Evolutionary conservation across 2,888 invertebrate genomes (phyloP).

Genomic region (Dynastes maya): DNA sequence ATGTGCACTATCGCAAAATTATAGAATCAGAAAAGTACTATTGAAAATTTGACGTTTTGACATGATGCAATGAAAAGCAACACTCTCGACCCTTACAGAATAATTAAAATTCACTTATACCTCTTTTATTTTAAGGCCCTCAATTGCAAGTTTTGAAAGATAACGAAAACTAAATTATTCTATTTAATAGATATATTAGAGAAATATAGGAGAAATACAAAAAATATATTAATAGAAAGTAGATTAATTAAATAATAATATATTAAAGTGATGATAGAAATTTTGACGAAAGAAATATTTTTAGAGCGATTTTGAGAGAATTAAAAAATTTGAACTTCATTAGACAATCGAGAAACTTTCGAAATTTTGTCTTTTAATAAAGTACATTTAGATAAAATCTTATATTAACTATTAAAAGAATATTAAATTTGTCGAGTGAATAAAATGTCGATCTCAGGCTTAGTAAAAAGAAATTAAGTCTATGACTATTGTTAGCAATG

Average conservation of each 20-base stretch:
- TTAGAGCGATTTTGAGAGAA: slow-evolving; percentile 24
- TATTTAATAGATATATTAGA: slow-evolving; percentile 1
- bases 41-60: no score
- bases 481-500: no score
- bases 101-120: no score
- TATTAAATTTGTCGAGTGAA: background rate
- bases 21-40: no score
- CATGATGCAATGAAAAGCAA: no score
- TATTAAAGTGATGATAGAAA: slow-evolving; percentile 1
- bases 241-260: slow-evolving; percentile 16
- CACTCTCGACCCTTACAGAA: no score
- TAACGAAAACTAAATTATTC: no score
- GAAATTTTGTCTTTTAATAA: slow-evolving; percentile 12
- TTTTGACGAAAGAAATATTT: slow-evolving; percentile 26
- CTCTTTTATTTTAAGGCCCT: no score
- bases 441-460: no score
- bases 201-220: background rate
- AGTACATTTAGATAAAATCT: background rate
- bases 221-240: background rate
- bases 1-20: no score
- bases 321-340: background rate
- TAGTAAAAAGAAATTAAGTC: no score
- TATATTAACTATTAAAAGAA: background rate
- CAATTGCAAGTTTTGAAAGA: no score
- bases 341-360: slow-evolving; percentile 15